Conservation (phyloP, 1,140 invertebrate genomes). For the Saccostrea cuccullata region DNA sequence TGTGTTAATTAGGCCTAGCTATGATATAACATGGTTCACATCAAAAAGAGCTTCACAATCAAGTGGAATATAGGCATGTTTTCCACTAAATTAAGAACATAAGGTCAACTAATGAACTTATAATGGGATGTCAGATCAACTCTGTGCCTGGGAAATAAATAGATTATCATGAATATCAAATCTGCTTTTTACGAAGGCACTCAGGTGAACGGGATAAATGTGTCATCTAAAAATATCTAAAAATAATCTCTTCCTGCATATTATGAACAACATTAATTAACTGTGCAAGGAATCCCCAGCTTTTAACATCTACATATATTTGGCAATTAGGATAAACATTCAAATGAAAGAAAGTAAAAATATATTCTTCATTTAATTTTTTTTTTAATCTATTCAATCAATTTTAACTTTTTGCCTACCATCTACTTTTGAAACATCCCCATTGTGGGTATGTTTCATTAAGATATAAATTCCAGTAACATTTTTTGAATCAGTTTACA, state of each 20-base stretch:
- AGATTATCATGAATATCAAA: conserved; percentile 20
- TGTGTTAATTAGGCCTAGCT: not conserved
- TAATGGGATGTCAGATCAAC: conserved; percentile 7
- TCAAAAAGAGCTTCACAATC: not conserved
- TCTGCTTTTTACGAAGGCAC: not conserved
- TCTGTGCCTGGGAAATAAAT: conserved; percentile 17
- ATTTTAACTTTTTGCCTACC: too few species aligned
- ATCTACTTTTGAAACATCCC: not conserved
- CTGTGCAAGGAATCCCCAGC: too few species aligned
- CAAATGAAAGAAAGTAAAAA: too few species aligned
- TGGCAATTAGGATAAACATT: too few species aligned
- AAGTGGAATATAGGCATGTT: not conserved
- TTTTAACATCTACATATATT: too few species aligned
- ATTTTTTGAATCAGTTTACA: conserved; percentile 1
- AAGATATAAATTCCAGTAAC: not conserved
- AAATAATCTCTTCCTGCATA: not conserved
- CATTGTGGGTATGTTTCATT: not conserved
- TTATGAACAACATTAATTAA: not conserved
- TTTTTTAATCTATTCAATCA: too few species aligned
- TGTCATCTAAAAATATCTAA: conserved; percentile 13
- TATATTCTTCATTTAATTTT: too few species aligned
- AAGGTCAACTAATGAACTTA: not conserved
- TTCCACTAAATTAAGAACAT: not conserved
- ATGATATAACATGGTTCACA: conserved; percentile 20
- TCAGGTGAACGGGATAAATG: not conserved